phyloP scores from a whole-genome alignment of 2,888 invertebrate species.

The Drosophila siamana region DNA sequence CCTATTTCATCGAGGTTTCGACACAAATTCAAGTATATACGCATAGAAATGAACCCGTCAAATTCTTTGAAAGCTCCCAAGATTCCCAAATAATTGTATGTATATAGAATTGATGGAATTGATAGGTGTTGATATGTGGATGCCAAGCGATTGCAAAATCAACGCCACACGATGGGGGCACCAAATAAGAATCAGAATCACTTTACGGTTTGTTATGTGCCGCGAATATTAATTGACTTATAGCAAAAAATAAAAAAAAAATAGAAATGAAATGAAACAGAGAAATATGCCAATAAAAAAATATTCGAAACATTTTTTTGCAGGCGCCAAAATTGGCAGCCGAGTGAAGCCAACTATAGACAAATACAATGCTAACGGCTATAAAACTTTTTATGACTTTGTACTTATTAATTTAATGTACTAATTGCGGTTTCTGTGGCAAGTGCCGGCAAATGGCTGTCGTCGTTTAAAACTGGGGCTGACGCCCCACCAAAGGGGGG shows the following conservation, averaged over 20 bases:
- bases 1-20: slow-evolving; percentile 66
- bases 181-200: slow-evolving; percentile 62
- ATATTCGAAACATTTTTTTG: slow-evolving; percentile 46
- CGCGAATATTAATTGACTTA: slow-evolving; percentile 73
- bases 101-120: slow-evolving; percentile 25
- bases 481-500: too few species aligned
- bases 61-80: slow-evolving; percentile 8
- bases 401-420: slow-evolving; percentile 73
- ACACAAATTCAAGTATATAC: slow-evolving; percentile 43
- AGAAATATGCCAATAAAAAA: slow-evolving; percentile 76
- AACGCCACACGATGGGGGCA: slow-evolving; percentile 16
- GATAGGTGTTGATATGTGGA: slow-evolving; percentile 72
- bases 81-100: not conserved
- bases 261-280: slow-evolving; percentile 3
- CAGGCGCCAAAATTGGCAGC: slow-evolving; percentile 40
- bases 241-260: slow-evolving; percentile 39
- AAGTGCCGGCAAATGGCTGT: slow-evolving; percentile 43
- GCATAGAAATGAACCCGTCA: slow-evolving; percentile 3
- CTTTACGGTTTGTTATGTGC: slow-evolving; percentile 47
- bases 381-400: slow-evolving; percentile 58
- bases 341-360: slow-evolving; percentile 38
- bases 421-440: slow-evolving; percentile 76
- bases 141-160: slow-evolving; percentile 70
- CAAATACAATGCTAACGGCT: slow-evolving; percentile 19
- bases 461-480: slow-evolving; percentile 66